Evolutionary conservation across 2,888 invertebrate genomes (phyloP).

Genomic region (Aethes cnicana): DNA sequence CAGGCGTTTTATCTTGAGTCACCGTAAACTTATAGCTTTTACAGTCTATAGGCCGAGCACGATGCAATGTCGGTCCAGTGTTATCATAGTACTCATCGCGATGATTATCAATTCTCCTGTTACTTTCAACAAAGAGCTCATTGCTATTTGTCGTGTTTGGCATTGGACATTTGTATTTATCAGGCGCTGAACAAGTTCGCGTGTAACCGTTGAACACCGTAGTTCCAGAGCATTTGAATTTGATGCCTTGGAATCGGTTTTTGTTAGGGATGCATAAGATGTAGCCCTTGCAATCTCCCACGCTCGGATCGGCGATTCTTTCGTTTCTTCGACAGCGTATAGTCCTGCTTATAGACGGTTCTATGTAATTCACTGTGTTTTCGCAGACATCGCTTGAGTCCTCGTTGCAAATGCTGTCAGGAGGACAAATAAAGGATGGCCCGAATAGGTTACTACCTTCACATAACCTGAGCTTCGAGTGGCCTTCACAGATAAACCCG

Average conservation of each 20-base stretch:
- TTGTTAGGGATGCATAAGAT: constrained; percentile 72
- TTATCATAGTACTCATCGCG: constrained; percentile 33
- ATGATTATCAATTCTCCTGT: constrained; percentile 44
- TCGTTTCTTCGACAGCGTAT: constrained; percentile 65
- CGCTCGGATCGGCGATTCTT: constrained; percentile 67
- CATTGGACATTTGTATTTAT: constrained; percentile 65
- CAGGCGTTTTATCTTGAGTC: constrained; percentile 57
- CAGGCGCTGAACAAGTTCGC: constrained; percentile 65
- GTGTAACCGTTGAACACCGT: constrained; percentile 71
- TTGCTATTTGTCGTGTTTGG: constrained; percentile 46
- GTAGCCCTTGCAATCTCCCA: constrained; percentile 73
- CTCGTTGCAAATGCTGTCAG: constrained; percentile 68
- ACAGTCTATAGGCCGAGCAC: constrained; percentile 61
- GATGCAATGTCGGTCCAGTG: constrained; percentile 31
- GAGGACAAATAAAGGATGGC: constrained; percentile 66
- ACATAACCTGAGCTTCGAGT: constrained; percentile 60
- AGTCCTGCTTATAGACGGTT: constrained; percentile 55
- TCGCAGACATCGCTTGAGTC: constrained; percentile 72
- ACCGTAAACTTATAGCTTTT: constrained; percentile 73
- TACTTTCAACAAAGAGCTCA: constrained; percentile 47
- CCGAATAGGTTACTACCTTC: constrained; percentile 60
- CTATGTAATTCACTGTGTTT: constrained; percentile 60
- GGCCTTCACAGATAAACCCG: constrained; percentile 66
- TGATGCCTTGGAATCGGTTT: constrained; percentile 70
- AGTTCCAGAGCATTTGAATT: constrained; percentile 70